Evolutionary conservation across 2,888 invertebrate genomes (phyloP), one percentile per base, ranked within the genome.

Genomic region (Lycaena phlaeas): DNA sequence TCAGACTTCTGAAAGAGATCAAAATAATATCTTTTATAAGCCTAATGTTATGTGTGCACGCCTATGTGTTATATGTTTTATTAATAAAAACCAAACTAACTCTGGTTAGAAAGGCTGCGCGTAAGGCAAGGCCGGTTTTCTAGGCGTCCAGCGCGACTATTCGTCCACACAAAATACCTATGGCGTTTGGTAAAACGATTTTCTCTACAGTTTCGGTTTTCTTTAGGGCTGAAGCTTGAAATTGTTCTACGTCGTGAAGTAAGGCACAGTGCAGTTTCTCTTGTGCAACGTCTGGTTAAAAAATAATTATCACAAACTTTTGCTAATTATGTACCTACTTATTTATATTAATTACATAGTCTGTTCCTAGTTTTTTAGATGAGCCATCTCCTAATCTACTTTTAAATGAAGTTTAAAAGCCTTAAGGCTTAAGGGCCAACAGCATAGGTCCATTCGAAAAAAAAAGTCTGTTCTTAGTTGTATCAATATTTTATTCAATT

Each of bases 141-240:
- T 38, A 2, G 10, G 27, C 15, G 26, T 7, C 15, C 26, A 26
- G 22, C 12, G 17, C 29, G 14, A 29, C 28, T 27, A 22, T n/a
- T n/a, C n/a, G n/a, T n/a, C 30, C 14, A 44, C 37, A 36, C 36
- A 14, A 41, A 61, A 64, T 88, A 94, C 94, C 93, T 92, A 93
- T 87, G 62, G 93, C 92, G 62, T 92, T 93, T 44, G 94, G 95
- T 60, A 95, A 88, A 52, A 93, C 86, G 61, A 90, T 88, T 87
- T 94, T 95, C 87, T 94, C 94, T 64, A 89, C 85, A 45, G 93
- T 94, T 64, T 92, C 89, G 38, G 92, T 92, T 68, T 91, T 89
- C 78, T 90, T 92, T 74, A 92, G 87, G 61, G 87, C 88, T 56
- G 89, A 87, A 49, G 90, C 69, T 78, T 93, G 89, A 85, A 95